Conservation (phyloP, 2,797 vertebrate species). For the Myiotriccus ornatus region DNA sequence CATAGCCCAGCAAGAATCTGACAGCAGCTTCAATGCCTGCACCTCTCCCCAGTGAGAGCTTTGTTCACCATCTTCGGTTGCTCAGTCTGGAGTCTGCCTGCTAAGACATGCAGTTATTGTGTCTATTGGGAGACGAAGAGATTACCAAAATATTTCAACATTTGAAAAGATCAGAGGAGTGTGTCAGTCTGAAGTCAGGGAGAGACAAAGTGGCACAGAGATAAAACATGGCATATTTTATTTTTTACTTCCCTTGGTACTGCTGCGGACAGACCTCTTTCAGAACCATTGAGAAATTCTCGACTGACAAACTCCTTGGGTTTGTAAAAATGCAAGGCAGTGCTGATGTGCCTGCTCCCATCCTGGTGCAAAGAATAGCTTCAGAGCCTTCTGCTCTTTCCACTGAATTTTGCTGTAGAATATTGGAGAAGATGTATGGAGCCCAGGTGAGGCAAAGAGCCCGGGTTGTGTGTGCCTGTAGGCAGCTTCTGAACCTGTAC, state of each 20-base stretch:
- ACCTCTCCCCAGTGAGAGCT: background rate
- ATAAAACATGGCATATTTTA: background rate
- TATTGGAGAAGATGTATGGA: background rate
- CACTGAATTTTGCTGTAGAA: background rate
- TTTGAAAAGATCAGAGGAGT: background rate
- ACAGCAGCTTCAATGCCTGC: background rate
- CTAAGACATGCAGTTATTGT: background rate
- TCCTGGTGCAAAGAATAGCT: background rate
- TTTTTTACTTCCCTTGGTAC: background rate
- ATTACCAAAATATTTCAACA: background rate
- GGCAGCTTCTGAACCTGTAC: fast-evolving
- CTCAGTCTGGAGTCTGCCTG: background rate
- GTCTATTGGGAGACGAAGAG: background rate
- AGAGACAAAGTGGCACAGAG: background rate
- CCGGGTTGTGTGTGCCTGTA: fast-evolving
- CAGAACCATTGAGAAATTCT: background rate
- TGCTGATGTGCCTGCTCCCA: background rate
- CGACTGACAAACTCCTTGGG: fast-evolving
- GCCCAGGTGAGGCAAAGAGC: background rate
- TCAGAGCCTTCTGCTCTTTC: background rate
- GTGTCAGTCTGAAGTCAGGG: background rate
- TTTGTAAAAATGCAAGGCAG: background rate
- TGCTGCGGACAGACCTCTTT: background rate
- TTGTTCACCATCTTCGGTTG: fast-evolving
- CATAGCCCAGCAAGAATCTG: background rate